A percentile compares a stretch with the other conserved stretches of the same genome.
phyloP scores from a whole-genome alignment of 1,140 invertebrate species.

The Leptoteleia sp. region DNA sequence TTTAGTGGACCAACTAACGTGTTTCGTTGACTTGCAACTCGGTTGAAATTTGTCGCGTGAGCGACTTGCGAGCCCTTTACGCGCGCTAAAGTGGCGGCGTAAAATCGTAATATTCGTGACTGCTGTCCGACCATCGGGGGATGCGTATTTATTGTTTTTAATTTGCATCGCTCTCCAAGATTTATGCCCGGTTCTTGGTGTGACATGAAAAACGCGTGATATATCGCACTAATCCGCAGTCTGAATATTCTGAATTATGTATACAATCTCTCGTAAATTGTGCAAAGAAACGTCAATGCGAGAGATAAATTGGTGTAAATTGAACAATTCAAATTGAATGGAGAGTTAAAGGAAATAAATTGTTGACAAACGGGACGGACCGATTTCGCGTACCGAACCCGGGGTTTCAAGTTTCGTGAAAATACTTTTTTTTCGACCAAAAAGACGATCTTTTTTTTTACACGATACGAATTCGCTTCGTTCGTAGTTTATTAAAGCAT shows the following conservation, averaged over 20 bases:
- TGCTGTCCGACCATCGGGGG: conserved; percentile 17
- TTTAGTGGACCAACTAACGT: conserved; percentile 51
- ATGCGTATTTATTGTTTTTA: conserved; percentile 59
- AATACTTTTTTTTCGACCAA: too few relatives aligned
- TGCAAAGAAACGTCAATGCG: conserved; percentile 44
- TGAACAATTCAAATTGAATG: conserved; percentile 25
- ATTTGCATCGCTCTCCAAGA: conserved; percentile 55
- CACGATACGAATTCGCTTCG: too few relatives aligned
- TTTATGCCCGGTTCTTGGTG: conserved; percentile 46
- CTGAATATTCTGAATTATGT: conserved; percentile 48
- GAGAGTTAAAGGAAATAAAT: conserved; percentile 4
- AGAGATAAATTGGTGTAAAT: conserved; percentile 37
- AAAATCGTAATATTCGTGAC: conserved; percentile 24
- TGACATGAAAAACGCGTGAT: conserved; percentile 49
- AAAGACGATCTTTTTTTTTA: too few relatives aligned
- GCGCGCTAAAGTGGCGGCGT: neutral
- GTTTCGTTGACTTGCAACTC: conserved; percentile 36
- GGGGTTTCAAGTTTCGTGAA: neutral
- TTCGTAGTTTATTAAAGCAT: too few relatives aligned
- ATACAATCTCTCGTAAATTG: conserved; percentile 52
- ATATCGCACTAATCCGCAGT: conserved; percentile 47
- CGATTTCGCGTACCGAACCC: too few relatives aligned
- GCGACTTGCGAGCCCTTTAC: conserved; percentile 31
- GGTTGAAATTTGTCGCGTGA: conserved; percentile 40
- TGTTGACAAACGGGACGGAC: neutral